Conservation (phyloP, 2,797 vertebrate species). For the Oryzias sinensis region DNA sequence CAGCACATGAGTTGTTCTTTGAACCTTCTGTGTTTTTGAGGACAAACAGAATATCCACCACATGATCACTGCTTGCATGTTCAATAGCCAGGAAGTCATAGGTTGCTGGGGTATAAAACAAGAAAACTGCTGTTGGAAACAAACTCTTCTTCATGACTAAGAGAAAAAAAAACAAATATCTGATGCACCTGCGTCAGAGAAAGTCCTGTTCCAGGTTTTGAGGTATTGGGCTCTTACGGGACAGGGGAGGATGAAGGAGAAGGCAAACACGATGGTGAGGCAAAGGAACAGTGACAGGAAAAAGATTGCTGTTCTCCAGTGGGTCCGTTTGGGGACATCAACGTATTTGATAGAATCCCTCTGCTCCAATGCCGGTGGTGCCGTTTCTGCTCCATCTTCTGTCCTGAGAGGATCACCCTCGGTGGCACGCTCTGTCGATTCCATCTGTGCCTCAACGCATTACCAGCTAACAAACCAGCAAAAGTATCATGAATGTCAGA, state of each 20-base stretch:
- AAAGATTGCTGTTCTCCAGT: slow-evolving; percentile 86
- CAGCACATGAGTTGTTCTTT: slow-evolving; percentile 77
- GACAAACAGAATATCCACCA: slow-evolving; percentile 87
- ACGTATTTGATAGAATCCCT: slow-evolving; percentile 63
- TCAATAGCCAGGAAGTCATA: slow-evolving; percentile 82
- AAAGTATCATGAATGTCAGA: slow-evolving; percentile 2
- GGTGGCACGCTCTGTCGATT: slow-evolving; percentile 74
- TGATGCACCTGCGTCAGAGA: slow-evolving; percentile 73
- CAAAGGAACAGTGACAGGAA: slow-evolving; percentile 88
- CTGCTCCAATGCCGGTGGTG: slow-evolving; percentile 43
- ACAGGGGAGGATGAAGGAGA: slow-evolving; percentile 94
- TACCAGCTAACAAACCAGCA: slow-evolving; percentile 30
- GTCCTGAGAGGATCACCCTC: slow-evolving; percentile 87
- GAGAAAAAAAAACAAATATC: too few species aligned
- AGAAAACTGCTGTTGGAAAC: slow-evolving; percentile 5
- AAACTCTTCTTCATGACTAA: neutral
- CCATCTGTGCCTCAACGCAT: slow-evolving; percentile 70
- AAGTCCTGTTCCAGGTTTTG: slow-evolving; percentile 77
- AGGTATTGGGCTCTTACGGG: slow-evolving; percentile 83
- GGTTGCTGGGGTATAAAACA: slow-evolving; percentile 68
- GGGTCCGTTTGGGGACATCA: slow-evolving; percentile 75
- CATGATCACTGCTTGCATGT: slow-evolving; percentile 81
- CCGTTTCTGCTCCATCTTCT: slow-evolving; percentile 64
- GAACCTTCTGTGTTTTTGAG: slow-evolving; percentile 68
- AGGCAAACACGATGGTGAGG: slow-evolving; percentile 88